Evolutionary conservation across 2,888 invertebrate species (phyloP), one percentile per base, ranked within the genome.

Genomic region (Crepidodera aurea): DNA sequence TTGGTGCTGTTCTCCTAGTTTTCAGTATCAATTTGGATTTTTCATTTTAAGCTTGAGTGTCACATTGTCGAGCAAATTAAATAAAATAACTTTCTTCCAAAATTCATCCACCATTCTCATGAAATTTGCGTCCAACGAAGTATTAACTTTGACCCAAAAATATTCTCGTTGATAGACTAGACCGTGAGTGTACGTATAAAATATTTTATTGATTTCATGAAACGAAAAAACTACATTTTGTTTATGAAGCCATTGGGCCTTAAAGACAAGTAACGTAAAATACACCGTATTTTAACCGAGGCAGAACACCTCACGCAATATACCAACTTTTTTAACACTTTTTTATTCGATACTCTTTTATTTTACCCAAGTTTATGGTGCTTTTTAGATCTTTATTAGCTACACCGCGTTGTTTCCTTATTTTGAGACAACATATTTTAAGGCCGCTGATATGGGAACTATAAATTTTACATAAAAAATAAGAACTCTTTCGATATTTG

Each of bases 351-450:
- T 42, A 29, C 42, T 54, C 42, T 54, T 53, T 40, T 54, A 54
- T 42, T 54, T 54, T 18, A 54, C n/a, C 54, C 54, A 54, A 54
- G 42, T 54, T 54, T 54, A 54, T 54, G 42, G 18, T 10, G 16
- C 42, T 54, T 54, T 53, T 54, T 54, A 42, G 54, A 42, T 29
- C 42, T 54, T 42, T 54, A 54, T 54, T 42, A 42, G 42, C 37
- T 25, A 40, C 22, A 44, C 16, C 29, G 54, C 42, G 54, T 42
- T 54, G 54, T 54, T 54, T 54, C 25, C 39, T 54, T 54, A 29
- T 54, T 44, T 13, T 27, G 54, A 54, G 27, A 42, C 42, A 54
- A 54, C 27, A 54, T 54, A 53, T 54, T 54, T 44, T 29, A 40
- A 25, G 42, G 29, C 19, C 15, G 13, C 51, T 37, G 25, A 42